Evolutionary conservation across 2,888 invertebrate species (phyloP).

Genomic region (Diogma glabrata): DNA sequence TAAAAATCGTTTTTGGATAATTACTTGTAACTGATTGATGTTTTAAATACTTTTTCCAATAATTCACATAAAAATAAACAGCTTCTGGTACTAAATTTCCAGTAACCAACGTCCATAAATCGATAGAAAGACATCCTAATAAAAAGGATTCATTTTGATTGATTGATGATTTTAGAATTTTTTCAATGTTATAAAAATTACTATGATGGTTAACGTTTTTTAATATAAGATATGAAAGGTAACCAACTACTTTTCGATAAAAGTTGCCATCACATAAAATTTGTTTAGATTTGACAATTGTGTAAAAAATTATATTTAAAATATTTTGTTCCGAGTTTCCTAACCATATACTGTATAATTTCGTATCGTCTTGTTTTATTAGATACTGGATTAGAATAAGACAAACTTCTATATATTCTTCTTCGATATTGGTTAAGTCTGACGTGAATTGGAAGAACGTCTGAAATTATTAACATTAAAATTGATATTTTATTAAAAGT

Average conservation of each 20-base stretch:
- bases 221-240: not conserved
- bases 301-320: not conserved
- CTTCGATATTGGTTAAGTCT: not conserved
- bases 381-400: not conserved
- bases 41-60: not conserved
- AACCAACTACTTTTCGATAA: constrained; percentile 2
- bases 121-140: not conserved
- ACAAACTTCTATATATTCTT: constrained; percentile 1
- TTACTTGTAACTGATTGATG: not conserved
- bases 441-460: too few species aligned
- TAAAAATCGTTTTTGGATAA: not conserved
- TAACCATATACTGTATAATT: constrained; percentile 3
- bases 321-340: not conserved
- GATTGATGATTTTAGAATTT: not conserved
- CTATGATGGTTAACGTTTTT: not conserved
- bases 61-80: not conserved
- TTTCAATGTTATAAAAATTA: not conserved
- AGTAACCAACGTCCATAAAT: not conserved
- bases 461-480: too few species aligned
- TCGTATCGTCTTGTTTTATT: not conserved
- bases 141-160: constrained; percentile 3
- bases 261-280: not conserved
- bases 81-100: not conserved
- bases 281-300: not conserved
- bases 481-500: too few species aligned